These are phyloP conservation scores for Aphidoletes aphidimyza DNA, from an alignment of 2,888 invertebrate genomes.

Conservation along the genomic window DNA sequence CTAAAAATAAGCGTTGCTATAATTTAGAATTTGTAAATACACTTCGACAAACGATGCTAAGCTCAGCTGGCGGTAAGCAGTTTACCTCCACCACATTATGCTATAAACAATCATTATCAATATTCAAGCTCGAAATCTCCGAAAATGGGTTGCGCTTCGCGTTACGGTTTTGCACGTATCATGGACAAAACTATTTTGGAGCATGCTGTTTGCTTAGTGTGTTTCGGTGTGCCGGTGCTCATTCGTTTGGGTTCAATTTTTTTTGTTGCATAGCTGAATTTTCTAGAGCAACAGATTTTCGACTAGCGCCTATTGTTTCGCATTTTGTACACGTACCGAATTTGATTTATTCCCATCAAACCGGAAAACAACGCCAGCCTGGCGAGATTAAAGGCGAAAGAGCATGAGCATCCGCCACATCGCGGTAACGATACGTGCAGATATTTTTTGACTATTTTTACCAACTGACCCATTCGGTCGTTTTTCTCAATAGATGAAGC, in stretches of 20 bases:
- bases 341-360: slow-evolving; percentile 3
- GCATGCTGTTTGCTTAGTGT: not conserved
- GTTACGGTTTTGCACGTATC: not conserved
- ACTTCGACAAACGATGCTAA: slow-evolving; percentile 11
- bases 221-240: no score
- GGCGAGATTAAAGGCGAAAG: not conserved
- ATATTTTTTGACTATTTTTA: not conserved
- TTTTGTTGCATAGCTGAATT: no score
- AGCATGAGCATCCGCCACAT: not conserved
- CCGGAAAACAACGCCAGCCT: slow-evolving; percentile 3
- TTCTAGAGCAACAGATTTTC: not conserved
- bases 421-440: slow-evolving; percentile 27
- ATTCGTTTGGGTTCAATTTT: no score
- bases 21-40: not conserved
- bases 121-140: not conserved
- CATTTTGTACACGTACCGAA: slow-evolving; percentile 17
- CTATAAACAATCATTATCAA: slow-evolving; percentile 12
- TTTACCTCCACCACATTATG: not conserved
- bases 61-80: not conserved
- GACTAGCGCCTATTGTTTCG: not conserved
- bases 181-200: not conserved
- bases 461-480: not conserved
- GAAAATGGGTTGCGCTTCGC: not conserved
- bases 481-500: not conserved
- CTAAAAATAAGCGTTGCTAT: not conserved